These are phyloP conservation scores for Phytoseiulus persimilis DNA, from an alignment of 2,888 invertebrate genomes.

Conservation along the genomic window DNA sequence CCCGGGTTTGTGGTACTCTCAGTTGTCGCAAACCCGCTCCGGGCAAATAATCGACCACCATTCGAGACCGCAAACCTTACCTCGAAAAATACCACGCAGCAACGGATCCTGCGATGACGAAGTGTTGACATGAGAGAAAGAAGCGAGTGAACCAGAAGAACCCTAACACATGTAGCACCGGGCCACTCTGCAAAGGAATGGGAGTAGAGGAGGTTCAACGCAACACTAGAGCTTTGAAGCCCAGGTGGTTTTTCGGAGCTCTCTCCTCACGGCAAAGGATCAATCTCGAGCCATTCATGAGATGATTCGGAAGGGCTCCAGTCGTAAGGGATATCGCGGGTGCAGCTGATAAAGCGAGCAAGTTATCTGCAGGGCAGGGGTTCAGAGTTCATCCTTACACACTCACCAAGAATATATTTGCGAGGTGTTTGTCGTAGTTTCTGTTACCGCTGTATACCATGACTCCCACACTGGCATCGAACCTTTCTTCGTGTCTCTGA, in stretches of 20 bases:
- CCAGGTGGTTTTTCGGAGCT: no score
- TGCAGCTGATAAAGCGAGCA: neutral
- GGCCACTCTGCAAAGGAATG: neutral
- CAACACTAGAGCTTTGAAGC: no score
- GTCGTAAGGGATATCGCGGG: no score
- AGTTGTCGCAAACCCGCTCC: no score
- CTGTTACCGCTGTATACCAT: neutral
- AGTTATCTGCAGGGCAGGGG: no score
- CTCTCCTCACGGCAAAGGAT: neutral
- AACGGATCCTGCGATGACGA: slow-evolving; percentile 47
- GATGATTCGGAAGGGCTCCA: no score
- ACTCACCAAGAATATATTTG: slow-evolving; percentile 23
- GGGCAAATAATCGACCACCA: neutral
- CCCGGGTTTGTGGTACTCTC: no score
- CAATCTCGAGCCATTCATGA: no score
- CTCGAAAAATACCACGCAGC: slow-evolving; percentile 51
- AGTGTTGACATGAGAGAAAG: slow-evolving; percentile 47
- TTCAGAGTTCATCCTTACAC: no score
- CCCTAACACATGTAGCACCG: slow-evolving; percentile 53
- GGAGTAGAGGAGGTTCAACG: no score
- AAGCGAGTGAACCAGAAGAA: slow-evolving; percentile 48
- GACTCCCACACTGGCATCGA: neutral
- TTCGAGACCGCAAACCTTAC: slow-evolving; percentile 51
- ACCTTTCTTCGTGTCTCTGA: neutral
- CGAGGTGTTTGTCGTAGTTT: slow-evolving; percentile 20